Evolutionary conservation across 2,113 vertebrate genomes (phyloP), one percentile per base, ranked within the genome.

Genomic region (Phalacrocorax carbo): DNA sequence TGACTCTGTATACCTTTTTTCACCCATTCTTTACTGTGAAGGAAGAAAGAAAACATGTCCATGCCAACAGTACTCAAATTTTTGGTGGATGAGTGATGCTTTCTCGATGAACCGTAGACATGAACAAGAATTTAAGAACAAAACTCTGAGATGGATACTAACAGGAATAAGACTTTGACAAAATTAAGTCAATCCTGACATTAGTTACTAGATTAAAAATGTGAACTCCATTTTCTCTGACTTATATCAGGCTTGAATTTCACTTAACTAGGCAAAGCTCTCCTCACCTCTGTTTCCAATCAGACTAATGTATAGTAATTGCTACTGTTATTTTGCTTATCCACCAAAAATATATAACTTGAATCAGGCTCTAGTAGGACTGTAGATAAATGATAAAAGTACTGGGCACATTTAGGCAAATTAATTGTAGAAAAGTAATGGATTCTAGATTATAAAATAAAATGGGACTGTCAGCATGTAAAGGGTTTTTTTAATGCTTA

Each of bases 371-470:
- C 16, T 51, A 46, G 40, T 34, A 69, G 40, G 72, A 55, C 22
- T 79, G 13, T 36, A 82, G 38, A 49, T 78, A 71, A 80, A 86
- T 70, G 17, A 44, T 68, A 77, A 94, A 95, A 86, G 65, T 71
- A 78, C 36, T 54, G 20, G 23, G 34, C 30, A 72, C 25, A 84
- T 69, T 92, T 86, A 69, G 49, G 81, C 17, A 96, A 92, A 92
- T 94, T 92, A 91, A 94, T 92, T 94, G 64, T 26, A 85, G 62
- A 77, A 96, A 92, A 89, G 27, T 72, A 87, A 82, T 73, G 27
- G 60, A 69, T 91, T 88, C 87, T 72, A 93, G 61, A 91, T 86
- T 69, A 80, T 60, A 58, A 95, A 93, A 89, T 88, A 93, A 96
- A 96, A 79, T 40, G 57, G 7, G 26, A 77, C 42, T 88, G 49